Conservation (phyloP, 1,140 invertebrate genomes). For the Propsilocerus akamusi region DNA sequence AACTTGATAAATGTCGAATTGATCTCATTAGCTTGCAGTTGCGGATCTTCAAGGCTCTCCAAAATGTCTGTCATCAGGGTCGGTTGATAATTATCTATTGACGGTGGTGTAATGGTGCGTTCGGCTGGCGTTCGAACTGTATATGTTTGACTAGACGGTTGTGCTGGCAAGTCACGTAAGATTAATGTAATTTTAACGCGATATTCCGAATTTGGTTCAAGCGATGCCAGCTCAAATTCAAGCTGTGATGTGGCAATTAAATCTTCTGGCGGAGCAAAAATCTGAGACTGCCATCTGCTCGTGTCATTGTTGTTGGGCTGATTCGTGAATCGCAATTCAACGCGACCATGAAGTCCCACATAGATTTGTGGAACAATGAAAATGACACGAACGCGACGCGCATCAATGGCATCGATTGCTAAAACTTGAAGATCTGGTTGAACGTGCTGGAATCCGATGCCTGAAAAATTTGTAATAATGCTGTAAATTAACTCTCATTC, state of each 20-base stretch:
- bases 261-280: conserved; percentile 66
- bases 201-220: conserved; percentile 65
- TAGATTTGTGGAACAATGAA: conserved; percentile 62
- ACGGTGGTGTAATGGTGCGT: conserved; percentile 19
- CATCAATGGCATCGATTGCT: conserved; percentile 51
- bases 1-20: conserved; percentile 60
- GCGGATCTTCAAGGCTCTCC: conserved; percentile 34
- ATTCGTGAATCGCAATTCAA: conserved; percentile 66
- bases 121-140: conserved; percentile 42
- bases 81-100: conserved; percentile 9
- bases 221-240: conserved; percentile 56
- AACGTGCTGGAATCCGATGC: conserved; percentile 12
- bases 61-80: conserved; percentile 14
- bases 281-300: conserved; percentile 58
- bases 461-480: no score
- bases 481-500: no score
- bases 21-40: conserved; percentile 47
- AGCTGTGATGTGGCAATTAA: conserved; percentile 64
- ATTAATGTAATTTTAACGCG: conserved; percentile 60
- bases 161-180: conserved; percentile 48
- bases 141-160: conserved; percentile 51
- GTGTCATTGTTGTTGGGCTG: conserved; percentile 46
- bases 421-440: conserved; percentile 35
- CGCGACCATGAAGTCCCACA: conserved; percentile 66
- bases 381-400: conserved; percentile 55